These are phyloP conservation scores for Hirtodrosophila duncani DNA, from an alignment of 2,888 invertebrate genomes.

Conservation along the genomic window DNA sequence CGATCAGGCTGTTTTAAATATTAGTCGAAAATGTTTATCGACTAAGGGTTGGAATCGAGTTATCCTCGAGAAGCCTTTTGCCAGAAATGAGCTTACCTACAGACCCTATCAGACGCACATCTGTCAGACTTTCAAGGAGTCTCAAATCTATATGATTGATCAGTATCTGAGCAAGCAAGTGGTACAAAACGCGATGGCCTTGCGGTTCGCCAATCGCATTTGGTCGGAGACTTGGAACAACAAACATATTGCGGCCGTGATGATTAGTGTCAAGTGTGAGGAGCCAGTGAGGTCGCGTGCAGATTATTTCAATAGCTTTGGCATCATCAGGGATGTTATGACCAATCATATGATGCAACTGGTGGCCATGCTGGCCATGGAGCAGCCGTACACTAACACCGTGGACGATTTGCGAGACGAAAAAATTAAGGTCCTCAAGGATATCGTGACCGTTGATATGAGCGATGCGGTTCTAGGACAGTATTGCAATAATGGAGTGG, in stretches of 20 bases:
- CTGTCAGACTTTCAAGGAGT: slow-evolving; percentile 51
- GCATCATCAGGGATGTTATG: slow-evolving; percentile 57
- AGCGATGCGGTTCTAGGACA: slow-evolving; percentile 48
- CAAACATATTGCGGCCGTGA: slow-evolving; percentile 43
- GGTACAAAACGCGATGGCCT: slow-evolving; percentile 43
- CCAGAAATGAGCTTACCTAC: slow-evolving; percentile 37
- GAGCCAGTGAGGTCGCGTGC: slow-evolving; percentile 36
- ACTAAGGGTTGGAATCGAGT: slow-evolving; percentile 45
- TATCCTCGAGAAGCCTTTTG: slow-evolving; percentile 57
- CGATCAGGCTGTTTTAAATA: slow-evolving; percentile 41
- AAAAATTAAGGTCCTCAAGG: slow-evolving; percentile 37
- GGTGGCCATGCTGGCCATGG: slow-evolving; percentile 45
- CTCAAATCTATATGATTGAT: slow-evolving; percentile 58
- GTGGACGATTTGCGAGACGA: slow-evolving; percentile 52
- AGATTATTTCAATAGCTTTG: slow-evolving; percentile 52
- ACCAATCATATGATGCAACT: slow-evolving; percentile 57
- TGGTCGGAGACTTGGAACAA: slow-evolving; percentile 55
- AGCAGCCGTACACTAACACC: slow-evolving; percentile 47
- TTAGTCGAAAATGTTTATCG: slow-evolving; percentile 41
- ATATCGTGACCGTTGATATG: slow-evolving; percentile 33
- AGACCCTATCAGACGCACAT: slow-evolving; percentile 39
- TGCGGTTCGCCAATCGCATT: slow-evolving; percentile 49
- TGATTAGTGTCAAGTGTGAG: slow-evolving; percentile 51
- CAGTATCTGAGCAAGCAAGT: slow-evolving; percentile 47
- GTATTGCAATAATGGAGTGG: slow-evolving; percentile 44